phyloP scores from a whole-genome alignment of 2,113 vertebrate genomes.

The Plotosus lineatus region DNA sequence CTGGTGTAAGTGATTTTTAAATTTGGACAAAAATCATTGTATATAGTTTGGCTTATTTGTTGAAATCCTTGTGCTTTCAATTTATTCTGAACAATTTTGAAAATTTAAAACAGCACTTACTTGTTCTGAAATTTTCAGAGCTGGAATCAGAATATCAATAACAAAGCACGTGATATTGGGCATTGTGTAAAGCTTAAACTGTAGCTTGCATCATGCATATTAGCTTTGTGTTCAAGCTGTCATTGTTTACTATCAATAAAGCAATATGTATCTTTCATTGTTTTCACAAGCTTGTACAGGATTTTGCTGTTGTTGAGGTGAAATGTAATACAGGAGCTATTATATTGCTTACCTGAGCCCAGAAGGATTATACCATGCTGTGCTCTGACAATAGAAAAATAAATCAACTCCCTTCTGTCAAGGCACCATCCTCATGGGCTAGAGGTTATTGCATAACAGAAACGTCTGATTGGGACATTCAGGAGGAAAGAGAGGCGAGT shows the following conservation, averaged over 20 bases:
- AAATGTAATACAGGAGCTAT: conserved; percentile 3
- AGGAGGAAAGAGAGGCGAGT: neutral
- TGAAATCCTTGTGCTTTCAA: too few species aligned
- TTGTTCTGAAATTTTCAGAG: too few species aligned
- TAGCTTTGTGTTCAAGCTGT: neutral
- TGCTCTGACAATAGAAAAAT: conserved; percentile 3
- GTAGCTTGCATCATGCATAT: neutral
- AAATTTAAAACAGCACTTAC: too few species aligned
- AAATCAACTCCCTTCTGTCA: neutral
- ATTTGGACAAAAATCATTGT: too few species aligned
- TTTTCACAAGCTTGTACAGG: neutral
- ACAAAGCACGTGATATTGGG: neutral
- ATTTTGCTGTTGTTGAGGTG: conserved; percentile 8
- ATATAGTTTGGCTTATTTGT: too few species aligned
- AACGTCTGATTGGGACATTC: neutral
- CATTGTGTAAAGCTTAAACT: neutral
- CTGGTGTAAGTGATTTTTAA: too few species aligned
- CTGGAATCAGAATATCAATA: too few species aligned
- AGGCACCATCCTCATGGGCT: conserved; percentile 5
- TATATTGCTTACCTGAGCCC: neutral
- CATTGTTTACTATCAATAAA: neutral
- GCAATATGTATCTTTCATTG: neutral
- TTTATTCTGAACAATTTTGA: too few species aligned
- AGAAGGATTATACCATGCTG: neutral
- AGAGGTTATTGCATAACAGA: neutral